Evolutionary conservation across 2,888 invertebrate genomes (phyloP), one percentile per base, ranked within the genome.

Genomic region (Himalopsyche japonica): DNA sequence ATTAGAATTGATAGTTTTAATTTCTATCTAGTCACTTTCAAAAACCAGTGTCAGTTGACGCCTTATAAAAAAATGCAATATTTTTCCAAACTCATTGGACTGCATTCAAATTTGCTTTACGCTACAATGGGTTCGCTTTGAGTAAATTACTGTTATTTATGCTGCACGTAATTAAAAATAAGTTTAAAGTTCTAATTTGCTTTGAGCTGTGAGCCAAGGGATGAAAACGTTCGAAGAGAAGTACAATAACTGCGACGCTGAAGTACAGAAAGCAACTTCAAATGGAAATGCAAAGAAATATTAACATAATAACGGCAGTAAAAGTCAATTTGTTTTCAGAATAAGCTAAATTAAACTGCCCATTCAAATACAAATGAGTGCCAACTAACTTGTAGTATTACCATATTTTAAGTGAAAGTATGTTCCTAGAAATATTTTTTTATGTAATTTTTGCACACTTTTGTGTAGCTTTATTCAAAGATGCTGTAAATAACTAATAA

Each of bases 141-240:
- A 77, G 77, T 37, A 37, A 77, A 77, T 77, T 77, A 77, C 37
- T 43, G 34, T 77, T 77, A 77, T 77, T 77, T 37, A 77, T 37
- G 43, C 37, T 43, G 43, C 77, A 37, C 43, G 77, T 77, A 77
- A 77, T 77, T 77, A 77, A 77, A 37, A 77, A 37, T 64, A 70
- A 70, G 70, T 70, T 70, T 70, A 70, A 70, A 70, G 27, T 70
- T 70, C 70, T 70, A 70, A 70, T 70, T 70, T 70, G 30, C 70
- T 70, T 70, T 70, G 70, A 24, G 70, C 70, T 70, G 70, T 70
- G 27, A 15, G 70, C 27, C 70, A 70, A 70, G 70, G 70, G 70
- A 70, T 70, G 70, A 70, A 70, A 70, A 30, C 12, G 27, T 27
- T 70, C 70, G 27, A 70, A 70, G 24, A 27, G 27, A 24, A 70